Conservation (phyloP, 2,113 vertebrate species). For the Scytalopus superciliaris region DNA sequence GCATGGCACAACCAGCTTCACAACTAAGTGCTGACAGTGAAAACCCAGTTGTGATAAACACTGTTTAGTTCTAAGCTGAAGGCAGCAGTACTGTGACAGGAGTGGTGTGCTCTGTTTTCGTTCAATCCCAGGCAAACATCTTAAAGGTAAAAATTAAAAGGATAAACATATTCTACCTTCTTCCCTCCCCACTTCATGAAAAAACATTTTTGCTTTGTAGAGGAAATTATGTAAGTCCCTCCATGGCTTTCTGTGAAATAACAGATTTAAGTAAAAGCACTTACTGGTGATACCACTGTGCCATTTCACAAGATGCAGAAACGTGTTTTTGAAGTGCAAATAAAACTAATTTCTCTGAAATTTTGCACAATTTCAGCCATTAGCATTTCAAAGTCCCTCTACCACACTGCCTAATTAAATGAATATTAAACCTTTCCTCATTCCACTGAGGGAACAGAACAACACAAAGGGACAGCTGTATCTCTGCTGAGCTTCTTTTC, state of each 20-base stretch:
- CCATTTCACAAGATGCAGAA: background rate
- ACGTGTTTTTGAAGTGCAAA: conserved; percentile 34
- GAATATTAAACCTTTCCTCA: conserved; percentile 63
- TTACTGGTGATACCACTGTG: background rate
- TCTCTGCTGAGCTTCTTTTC: conserved; percentile 36
- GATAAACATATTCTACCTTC: background rate
- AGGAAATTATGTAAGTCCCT: background rate
- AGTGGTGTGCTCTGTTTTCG: background rate
- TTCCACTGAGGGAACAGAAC: conserved; percentile 27
- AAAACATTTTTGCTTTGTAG: background rate
- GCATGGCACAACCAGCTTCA: background rate
- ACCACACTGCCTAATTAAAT: conserved; percentile 47
- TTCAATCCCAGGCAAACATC: background rate
- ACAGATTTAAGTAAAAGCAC: background rate
- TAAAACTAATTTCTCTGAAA: conserved; percentile 41
- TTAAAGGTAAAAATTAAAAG: background rate
- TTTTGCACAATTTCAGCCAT: conserved; percentile 49
- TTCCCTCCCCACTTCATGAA: background rate
- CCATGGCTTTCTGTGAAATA: background rate
- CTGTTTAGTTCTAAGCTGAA: background rate
- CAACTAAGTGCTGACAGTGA: background rate
- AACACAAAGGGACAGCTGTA: conserved; percentile 64
- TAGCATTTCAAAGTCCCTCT: conserved; percentile 62
- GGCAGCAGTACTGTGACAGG: background rate
- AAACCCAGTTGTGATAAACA: background rate